A percentile compares a stretch with the other conserved stretches of the same genome.
Evolutionary conservation across 2,113 vertebrate genomes (phyloP).

Genomic region (Thalassoma bifasciatum): DNA sequence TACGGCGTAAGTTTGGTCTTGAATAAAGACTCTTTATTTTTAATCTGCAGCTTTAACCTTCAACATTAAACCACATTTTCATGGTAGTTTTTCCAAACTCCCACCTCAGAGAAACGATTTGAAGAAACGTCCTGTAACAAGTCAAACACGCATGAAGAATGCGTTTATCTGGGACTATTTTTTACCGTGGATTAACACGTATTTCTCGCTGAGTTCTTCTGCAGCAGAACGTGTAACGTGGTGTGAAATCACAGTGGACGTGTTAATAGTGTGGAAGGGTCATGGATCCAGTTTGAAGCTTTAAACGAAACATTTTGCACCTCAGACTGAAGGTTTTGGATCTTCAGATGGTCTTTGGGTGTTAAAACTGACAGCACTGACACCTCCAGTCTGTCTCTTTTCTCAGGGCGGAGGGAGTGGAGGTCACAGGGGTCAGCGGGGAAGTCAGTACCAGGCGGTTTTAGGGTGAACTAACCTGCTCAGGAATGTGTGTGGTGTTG

Average conservation of each 20-base stretch:
- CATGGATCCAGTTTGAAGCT: neutral
- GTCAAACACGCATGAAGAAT: neutral
- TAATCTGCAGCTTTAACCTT: too few species aligned
- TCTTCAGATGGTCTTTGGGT: too few species aligned
- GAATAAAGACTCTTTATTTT: too few species aligned
- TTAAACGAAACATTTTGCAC: neutral
- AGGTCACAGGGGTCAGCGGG: constrained; percentile 60
- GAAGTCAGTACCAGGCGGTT: constrained; percentile 73
- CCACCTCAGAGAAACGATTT: too few species aligned
- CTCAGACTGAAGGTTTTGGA: neutral
- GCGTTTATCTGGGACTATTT: neutral
- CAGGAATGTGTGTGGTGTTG: constrained; percentile 59
- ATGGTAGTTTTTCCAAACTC: too few species aligned
- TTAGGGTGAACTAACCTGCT: constrained; percentile 47
- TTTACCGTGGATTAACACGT: neutral
- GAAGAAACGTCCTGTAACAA: too few species aligned
- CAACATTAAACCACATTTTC: too few species aligned
- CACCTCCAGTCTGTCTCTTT: constrained; percentile 1
- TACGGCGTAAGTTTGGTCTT: too few species aligned
- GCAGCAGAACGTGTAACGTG: neutral
- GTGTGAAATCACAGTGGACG: neutral
- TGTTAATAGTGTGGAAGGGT: neutral
- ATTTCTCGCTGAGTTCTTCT: too few species aligned
- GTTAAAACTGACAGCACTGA: too few species aligned
- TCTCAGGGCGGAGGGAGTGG: constrained; percentile 25